These are phyloP conservation scores for Temnopleurus reevesii DNA, from an alignment of 53 echinoderm and acorn worm genomes.

Conservation along the genomic window DNA sequence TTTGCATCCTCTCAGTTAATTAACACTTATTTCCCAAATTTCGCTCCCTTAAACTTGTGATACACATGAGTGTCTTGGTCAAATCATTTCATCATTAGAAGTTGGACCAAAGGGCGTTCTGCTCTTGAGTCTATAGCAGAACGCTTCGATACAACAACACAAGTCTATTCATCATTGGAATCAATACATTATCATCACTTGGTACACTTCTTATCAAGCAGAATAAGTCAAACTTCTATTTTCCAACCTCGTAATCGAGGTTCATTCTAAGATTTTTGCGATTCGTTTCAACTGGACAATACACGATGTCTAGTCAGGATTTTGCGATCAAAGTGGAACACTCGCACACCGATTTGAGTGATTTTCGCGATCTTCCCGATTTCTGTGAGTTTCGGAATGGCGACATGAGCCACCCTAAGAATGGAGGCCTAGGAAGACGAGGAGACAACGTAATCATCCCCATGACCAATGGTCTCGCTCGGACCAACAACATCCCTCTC, in stretches of 20 bases:
- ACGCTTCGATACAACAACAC: background rate
- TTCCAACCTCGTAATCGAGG: background rate
- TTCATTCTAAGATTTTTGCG: background rate
- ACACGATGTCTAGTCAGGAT: constrained; percentile 33
- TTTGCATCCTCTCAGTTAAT: background rate
- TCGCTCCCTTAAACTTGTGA: background rate
- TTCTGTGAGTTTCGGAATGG: constrained; percentile 47
- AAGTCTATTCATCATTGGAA: background rate
- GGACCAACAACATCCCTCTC: background rate
- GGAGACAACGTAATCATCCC: background rate
- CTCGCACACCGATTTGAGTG: constrained; percentile 8
- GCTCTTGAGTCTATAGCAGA: background rate
- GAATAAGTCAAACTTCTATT: background rate
- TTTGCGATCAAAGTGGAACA: constrained; percentile 20
- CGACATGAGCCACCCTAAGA: background rate
- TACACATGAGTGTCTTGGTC: background rate
- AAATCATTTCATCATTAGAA: background rate
- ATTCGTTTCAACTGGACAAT: background rate
- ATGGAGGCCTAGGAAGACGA: background rate
- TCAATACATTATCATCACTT: background rate
- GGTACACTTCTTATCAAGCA: background rate
- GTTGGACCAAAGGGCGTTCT: background rate
- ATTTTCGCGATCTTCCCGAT: constrained; percentile 51
- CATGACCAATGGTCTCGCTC: background rate
- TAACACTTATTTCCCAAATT: background rate